Conservation (phyloP, 2,797 vertebrate species). For the Cirrhinus mrigala region DNA sequence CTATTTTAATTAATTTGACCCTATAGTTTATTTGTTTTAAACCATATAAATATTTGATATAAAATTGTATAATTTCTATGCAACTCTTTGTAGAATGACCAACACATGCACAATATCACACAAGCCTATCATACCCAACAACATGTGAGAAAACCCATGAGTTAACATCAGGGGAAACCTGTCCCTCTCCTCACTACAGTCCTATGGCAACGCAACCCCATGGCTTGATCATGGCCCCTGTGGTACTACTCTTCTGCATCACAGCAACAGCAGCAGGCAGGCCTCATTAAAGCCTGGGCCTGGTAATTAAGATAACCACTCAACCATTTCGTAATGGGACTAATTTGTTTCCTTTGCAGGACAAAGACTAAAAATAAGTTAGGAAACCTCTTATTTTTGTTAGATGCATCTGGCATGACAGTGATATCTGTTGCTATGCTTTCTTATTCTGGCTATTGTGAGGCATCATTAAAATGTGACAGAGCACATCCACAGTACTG, state of each 20-base stretch:
- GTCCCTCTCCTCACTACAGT: constrained; percentile 54
- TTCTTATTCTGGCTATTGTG: background rate
- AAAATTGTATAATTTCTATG: background rate
- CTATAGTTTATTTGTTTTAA: background rate
- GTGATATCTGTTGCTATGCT: background rate
- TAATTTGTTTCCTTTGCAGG: constrained; percentile 66
- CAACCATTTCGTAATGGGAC: constrained; percentile 67
- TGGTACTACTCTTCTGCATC: constrained; percentile 64
- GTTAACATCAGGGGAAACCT: constrained; percentile 29
- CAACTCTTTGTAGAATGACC: background rate
- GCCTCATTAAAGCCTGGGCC: constrained; percentile 68
- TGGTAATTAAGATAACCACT: constrained; percentile 73
- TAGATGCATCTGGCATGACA: background rate
- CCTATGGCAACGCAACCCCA: constrained; percentile 61
- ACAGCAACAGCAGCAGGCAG: constrained; percentile 65
- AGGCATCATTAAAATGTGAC: constrained; percentile 24
- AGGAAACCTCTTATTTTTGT: constrained; percentile 15
- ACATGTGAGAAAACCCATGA: constrained; percentile 18
- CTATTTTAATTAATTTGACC: no score
- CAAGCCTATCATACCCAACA: background rate
- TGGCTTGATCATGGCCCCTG: constrained; percentile 53
- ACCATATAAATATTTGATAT: background rate
- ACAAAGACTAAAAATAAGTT: constrained; percentile 45
- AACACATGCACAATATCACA: constrained; percentile 1
- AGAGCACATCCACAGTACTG: constrained; percentile 4